These are phyloP conservation scores for Syngnathus rostellatus DNA, from an alignment of 2,797 vertebrate genomes.

Conservation along the genomic window DNA sequence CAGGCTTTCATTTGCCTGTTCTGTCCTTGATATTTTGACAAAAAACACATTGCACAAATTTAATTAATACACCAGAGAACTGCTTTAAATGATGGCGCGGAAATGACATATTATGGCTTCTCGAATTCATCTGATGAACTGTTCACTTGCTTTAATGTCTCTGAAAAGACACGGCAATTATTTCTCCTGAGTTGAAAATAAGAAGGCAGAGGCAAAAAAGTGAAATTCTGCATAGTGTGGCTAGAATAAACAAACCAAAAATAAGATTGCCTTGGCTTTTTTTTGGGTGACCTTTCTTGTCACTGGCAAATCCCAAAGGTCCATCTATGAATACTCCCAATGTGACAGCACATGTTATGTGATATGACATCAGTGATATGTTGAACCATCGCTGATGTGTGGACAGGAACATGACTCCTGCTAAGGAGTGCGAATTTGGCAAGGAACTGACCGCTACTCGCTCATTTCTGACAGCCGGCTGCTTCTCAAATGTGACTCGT, in stretches of 20 bases:
- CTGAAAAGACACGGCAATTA: neutral
- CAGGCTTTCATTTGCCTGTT: neutral
- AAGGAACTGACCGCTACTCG: slow-evolving; percentile 3
- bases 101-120: neutral
- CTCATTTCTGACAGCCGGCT: slow-evolving; percentile 3
- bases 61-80: neutral
- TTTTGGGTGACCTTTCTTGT: neutral
- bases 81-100: neutral
- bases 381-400: neutral
- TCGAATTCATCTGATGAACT: neutral
- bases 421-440: neutral
- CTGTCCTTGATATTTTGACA: neutral
- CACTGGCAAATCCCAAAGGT: neutral
- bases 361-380: neutral
- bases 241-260: neutral
- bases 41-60: neutral
- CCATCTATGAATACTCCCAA: slow-evolving; percentile 1
- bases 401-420: neutral
- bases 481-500: slow-evolving; percentile 6
- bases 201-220: neutral
- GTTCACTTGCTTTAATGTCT: neutral
- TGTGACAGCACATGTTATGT: neutral
- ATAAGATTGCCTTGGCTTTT: neutral
- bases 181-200: neutral
- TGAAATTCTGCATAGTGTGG: neutral